A percentile compares a stretch with the other conserved stretches of the same genome.
phyloP scores from a whole-genome alignment of 2,113 vertebrate genomes.

The Platysteira castanea region DNA sequence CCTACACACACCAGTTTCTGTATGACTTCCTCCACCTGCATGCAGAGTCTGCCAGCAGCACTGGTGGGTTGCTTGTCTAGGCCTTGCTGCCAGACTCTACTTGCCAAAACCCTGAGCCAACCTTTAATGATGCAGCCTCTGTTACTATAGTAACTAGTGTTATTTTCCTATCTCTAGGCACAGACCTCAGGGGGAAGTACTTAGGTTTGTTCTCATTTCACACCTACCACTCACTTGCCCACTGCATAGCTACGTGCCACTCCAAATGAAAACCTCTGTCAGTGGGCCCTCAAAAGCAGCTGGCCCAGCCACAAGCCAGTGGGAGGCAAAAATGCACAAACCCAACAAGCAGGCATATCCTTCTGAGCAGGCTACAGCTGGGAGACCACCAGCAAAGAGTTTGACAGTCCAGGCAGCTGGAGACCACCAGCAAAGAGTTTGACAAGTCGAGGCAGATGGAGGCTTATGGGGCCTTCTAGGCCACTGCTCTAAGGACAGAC shows the following conservation, averaged over 20 bases:
- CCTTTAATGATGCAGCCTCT: background rate
- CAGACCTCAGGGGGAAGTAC: background rate
- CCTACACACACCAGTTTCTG: background rate
- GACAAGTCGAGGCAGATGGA: background rate
- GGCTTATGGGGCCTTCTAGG: rapidly evolving
- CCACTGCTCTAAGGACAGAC: background rate
- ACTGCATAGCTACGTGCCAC: background rate
- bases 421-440: background rate
- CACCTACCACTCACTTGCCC: conserved; percentile 20
- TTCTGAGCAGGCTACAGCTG: background rate
- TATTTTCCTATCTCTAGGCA: background rate
- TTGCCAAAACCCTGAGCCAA: conserved; percentile 12
- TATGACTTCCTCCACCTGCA: conserved; percentile 37
- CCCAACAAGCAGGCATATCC: background rate
- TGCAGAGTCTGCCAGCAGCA: background rate
- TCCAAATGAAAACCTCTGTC: background rate
- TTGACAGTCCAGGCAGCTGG: background rate
- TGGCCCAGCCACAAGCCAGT: background rate
- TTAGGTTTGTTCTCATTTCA: background rate
- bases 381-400: background rate
- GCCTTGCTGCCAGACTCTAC: background rate
- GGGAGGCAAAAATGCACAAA: conserved; percentile 12
- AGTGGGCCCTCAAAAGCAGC: background rate
- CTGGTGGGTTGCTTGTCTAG: background rate
- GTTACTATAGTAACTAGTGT: background rate